Base-by-base conservation (phyloP, 2,888 invertebrate species). In the Marasmarcha lunaedactyla region DNA sequence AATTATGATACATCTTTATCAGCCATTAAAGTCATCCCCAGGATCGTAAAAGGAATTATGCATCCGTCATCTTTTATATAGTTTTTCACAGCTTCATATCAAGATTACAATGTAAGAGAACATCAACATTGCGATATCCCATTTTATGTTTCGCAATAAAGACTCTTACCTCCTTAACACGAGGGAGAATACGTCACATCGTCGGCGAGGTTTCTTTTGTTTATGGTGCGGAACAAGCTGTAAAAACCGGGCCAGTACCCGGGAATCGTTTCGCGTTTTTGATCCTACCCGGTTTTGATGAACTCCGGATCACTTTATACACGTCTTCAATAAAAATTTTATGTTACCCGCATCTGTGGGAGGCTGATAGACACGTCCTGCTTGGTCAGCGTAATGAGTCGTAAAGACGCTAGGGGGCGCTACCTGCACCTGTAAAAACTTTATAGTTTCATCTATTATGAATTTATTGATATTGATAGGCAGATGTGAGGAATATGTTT, bases 191-290 rank as follows among this genome's bases (percentile, higher is more conserved):
- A 60, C 50, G 51, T 59, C 54, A 55, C 64, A 70, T 72, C 76
- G 77, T 79, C 71, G 59, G 57, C 55, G 55, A 53, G 59, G 68
- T 66, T 57, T 67, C 60, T 55, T 60, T 66, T 69, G 72, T 81
- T 81, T 81, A 83, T 78, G 74, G 57, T 52, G 67, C 78, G 81
- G 74, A 71, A 79, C 81, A 76, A 62, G 79, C 69, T 77, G 77
- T 83, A 81, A 83, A 83, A 74, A 59, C 42, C 63, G 64, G 68
- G 71, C 64, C 53, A 59, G 13, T 14, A 11, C 6, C 11, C 10
- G 10, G 7, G 69, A 71, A 78, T 77, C 74, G 73, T 68, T 20
- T 20, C 20, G 20, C 20, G 20, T 20, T 20, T 74, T 20, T 20
- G 20, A 20, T 20, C 20, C 20, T 20, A 5, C 20, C 7, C 20